phyloP scores from a whole-genome alignment of 1,140 invertebrate species.

The Triops cancriformis region DNA sequence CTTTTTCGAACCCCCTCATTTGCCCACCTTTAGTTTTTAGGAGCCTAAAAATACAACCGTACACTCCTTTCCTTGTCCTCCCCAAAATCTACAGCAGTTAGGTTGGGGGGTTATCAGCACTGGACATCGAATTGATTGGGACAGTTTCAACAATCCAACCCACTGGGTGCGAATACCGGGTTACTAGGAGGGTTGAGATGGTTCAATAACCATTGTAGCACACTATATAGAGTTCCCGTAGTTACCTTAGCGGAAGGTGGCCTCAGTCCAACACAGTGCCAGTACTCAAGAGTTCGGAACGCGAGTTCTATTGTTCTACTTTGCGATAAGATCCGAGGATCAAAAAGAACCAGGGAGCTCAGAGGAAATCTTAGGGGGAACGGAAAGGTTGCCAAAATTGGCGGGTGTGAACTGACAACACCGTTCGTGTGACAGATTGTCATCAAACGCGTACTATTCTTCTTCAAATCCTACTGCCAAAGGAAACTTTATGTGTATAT shows the following conservation, averaged over 20 bases:
- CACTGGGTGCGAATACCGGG: background rate
- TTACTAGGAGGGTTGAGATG: background rate
- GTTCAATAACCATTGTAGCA: no score
- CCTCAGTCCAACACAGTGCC: no score
- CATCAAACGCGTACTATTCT: background rate
- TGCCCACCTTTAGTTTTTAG: no score
- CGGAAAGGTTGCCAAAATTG: constrained; percentile 1
- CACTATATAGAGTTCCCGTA: no score
- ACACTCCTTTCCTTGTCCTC: no score
- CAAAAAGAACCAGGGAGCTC: background rate
- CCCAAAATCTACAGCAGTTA: no score
- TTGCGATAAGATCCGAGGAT: background rate
- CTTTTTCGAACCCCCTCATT: no score
- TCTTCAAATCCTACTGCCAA: no score
- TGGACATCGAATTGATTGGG: constrained; percentile 1
- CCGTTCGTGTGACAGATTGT: constrained; percentile 12
- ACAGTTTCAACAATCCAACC: background rate
- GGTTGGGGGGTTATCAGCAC: background rate
- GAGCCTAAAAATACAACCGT: no score
- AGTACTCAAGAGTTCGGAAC: background rate
- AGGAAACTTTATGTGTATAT: background rate
- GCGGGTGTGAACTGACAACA: constrained; percentile 12
- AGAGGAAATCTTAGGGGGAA: background rate
- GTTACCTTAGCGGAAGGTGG: no score
- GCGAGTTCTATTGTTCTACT: background rate